Percentiles rank a stretch among this genome's conserved stretches.
These are phyloP conservation scores for Chymomyza costata DNA, from an alignment of 1,140 invertebrate species.

Conservation along the genomic window DNA sequence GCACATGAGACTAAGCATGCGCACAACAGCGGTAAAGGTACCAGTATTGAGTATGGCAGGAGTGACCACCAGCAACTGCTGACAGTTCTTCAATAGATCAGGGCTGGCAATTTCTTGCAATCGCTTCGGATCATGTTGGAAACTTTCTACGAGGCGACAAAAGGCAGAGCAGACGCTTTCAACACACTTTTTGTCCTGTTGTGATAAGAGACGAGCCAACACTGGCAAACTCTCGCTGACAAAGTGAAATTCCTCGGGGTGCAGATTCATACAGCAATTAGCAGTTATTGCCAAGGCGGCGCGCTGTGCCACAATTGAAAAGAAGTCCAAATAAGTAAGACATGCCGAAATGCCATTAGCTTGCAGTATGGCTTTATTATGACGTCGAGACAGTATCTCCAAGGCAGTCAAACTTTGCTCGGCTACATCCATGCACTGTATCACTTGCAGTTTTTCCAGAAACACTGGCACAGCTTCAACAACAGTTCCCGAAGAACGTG, in stretches of 20 bases:
- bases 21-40: slow-evolving; percentile 96
- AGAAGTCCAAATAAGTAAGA: slow-evolving; percentile 97
- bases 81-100: slow-evolving; percentile 93
- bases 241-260: slow-evolving; percentile 94
- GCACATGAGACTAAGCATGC: slow-evolving; percentile 97
- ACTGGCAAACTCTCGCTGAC: slow-evolving; percentile 91
- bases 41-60: slow-evolving; percentile 94
- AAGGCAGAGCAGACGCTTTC: slow-evolving; percentile 98
- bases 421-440: slow-evolving; percentile 99
- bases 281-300: slow-evolving; percentile 96
- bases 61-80: slow-evolving; percentile 93
- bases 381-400: slow-evolving; percentile 96
- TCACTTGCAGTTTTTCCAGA: slow-evolving; percentile 96
- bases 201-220: slow-evolving; percentile 88
- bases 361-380: slow-evolving; percentile 97
- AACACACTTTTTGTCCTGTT: slow-evolving; percentile 98
- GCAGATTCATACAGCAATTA: slow-evolving; percentile 97
- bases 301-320: slow-evolving; percentile 96
- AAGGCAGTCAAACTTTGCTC: slow-evolving; percentile 97
- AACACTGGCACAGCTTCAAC: slow-evolving; percentile 98
- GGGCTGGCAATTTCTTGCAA: slow-evolving; percentile 96
- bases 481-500: slow-evolving; percentile 95
- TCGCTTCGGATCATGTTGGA: slow-evolving; percentile 92
- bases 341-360: slow-evolving; percentile 95
- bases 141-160: slow-evolving; percentile 96